These are phyloP conservation scores for Caenorhabditis becei DNA, from an alignment of 2,888 invertebrate species.

Conservation along the genomic window DNA sequence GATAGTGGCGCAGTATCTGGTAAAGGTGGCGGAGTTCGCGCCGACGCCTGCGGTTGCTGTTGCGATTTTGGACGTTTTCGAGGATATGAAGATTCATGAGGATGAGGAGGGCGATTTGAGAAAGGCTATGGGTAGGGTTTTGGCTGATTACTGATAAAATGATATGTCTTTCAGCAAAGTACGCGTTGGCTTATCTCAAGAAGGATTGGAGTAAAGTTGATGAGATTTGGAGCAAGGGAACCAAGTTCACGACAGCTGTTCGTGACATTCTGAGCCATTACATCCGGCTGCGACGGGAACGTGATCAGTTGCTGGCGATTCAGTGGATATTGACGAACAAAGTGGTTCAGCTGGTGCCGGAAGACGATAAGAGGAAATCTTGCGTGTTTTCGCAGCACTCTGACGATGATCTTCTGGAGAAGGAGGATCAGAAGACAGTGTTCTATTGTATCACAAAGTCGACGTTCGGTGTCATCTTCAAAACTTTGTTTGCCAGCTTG, in stretches of 20 bases:
- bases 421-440: conserved; percentile 40
- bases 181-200: conserved; percentile 63
- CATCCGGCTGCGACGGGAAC: conserved; percentile 51
- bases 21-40: conserved; percentile 37
- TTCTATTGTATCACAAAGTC: conserved; percentile 55
- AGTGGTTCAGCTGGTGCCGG: conserved; percentile 66
- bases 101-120: conserved; percentile 19
- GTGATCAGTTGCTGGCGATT: conserved; percentile 56
- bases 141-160: background rate
- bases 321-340: conserved; percentile 67
- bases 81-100: conserved; percentile 36
- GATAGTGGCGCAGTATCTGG: conserved; percentile 28
- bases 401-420: conserved; percentile 42
- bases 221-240: conserved; percentile 39
- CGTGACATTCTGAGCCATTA: conserved; percentile 56
- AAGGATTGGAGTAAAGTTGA: conserved; percentile 53
- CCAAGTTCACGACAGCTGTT: conserved; percentile 32
- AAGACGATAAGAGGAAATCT: conserved; percentile 56
- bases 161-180: conserved; percentile 56
- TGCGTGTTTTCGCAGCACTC: conserved; percentile 47
- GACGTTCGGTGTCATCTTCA: conserved; percentile 62
- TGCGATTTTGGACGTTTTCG: conserved; percentile 53
- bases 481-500: conserved; percentile 61
- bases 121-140: conserved; percentile 37
- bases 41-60: conserved; percentile 31